phyloP scores from a whole-genome alignment of 1,140 invertebrate genomes.

The Plectrocnemia conspersa region DNA sequence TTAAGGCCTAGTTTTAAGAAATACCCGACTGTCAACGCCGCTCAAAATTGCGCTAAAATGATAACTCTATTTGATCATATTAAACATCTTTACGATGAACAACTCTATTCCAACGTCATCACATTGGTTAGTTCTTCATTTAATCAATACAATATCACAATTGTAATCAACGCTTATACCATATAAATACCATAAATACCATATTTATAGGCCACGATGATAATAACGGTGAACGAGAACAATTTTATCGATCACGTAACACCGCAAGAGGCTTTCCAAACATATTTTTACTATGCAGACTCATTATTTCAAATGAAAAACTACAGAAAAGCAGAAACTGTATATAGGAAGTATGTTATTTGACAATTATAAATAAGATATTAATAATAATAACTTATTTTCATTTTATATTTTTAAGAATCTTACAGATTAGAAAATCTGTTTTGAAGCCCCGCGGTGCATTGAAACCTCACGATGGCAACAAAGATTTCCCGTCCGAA shows the following conservation, averaged over 20 bases:
- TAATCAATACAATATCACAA: background rate
- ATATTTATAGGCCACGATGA: conserved; percentile 57
- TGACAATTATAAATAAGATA: conserved; percentile 1
- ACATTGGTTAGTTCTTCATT: conserved; percentile 47
- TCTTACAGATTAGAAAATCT: conserved; percentile 64
- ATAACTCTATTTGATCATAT: conserved; percentile 54
- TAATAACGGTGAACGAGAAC: conserved; percentile 62
- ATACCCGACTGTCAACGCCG: background rate
- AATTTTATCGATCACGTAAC: conserved; percentile 54
- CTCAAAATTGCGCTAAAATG: conserved; percentile 47
- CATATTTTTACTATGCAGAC: conserved; percentile 63
- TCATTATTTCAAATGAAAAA: conserved; percentile 61
- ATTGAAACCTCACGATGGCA: conserved; percentile 21
- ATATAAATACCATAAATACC: conserved; percentile 21
- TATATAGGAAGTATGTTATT: conserved; percentile 49
- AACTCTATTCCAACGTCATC: conserved; percentile 56
- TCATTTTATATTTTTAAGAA: conserved; percentile 42
- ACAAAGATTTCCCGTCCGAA: conserved; percentile 51
- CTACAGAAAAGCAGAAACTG: conserved; percentile 63
- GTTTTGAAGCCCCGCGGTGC: conserved; percentile 57
- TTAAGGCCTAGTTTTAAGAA: background rate
- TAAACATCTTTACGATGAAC: conserved; percentile 54
- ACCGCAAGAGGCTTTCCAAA: conserved; percentile 58
- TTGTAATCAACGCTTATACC: background rate
- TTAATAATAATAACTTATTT: background rate